Conservation (phyloP, 2,888 invertebrate species). For the Oxytorus armatus region DNA sequence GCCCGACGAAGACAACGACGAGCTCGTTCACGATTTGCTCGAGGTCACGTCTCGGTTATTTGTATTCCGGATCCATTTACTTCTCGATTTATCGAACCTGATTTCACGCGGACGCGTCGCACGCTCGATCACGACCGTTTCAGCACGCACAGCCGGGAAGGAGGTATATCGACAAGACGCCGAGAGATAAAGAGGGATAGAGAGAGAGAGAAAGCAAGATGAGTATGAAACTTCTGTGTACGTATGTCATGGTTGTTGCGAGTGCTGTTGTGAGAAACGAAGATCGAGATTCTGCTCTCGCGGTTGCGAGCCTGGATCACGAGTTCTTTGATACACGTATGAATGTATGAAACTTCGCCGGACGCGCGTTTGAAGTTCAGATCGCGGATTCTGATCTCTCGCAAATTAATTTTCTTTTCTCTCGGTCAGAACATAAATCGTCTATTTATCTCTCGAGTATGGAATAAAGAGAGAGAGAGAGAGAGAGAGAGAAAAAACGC, state of each 20-base stretch:
- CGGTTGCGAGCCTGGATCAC: no score
- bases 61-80: slow-evolving; percentile 73
- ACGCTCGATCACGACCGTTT: slow-evolving; percentile 60
- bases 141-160: slow-evolving; percentile 55
- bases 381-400: slow-evolving; percentile 20
- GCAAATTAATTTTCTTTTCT: slow-evolving; percentile 43
- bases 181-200: background rate
- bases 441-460: slow-evolving; percentile 4
- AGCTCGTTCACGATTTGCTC: slow-evolving; percentile 62
- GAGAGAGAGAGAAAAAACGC: slow-evolving; percentile 8
- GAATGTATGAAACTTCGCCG: slow-evolving; percentile 16
- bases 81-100: slow-evolving; percentile 78
- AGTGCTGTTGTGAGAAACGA: slow-evolving; percentile 15
- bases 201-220: slow-evolving; percentile 27
- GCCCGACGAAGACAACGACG: slow-evolving; percentile 51
- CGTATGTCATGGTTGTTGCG: slow-evolving; percentile 1
- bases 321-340: slow-evolving; percentile 5
- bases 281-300: no score
- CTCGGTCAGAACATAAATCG: slow-evolving; percentile 46
- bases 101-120: slow-evolving; percentile 66
- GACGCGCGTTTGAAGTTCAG: slow-evolving; percentile 15
- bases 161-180: background rate
- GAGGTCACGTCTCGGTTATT: slow-evolving; percentile 70
- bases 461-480: slow-evolving; percentile 23
- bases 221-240: slow-evolving; percentile 24